Percentiles rank a stretch among this genome's conserved stretches.
Conservation (phyloP, 2,888 invertebrate species). For the Lasioglossum oenotherae region DNA sequence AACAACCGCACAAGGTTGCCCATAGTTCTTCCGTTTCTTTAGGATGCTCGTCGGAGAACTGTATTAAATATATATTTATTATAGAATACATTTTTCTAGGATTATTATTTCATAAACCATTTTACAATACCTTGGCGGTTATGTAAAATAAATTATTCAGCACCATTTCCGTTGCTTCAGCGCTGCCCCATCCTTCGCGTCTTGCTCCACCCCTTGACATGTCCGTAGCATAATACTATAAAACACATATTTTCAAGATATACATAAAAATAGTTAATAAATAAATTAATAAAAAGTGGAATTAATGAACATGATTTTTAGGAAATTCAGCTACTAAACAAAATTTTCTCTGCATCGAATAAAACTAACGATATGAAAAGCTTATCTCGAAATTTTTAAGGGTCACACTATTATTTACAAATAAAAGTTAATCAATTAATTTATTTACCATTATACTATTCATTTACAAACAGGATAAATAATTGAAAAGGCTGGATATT, state of each 20-base stretch:
- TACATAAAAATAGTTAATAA: background rate
- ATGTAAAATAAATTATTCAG: constrained; percentile 99
- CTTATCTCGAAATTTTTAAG: background rate
- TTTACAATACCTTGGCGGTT: constrained; percentile 92
- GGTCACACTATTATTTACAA: background rate
- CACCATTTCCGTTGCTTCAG: constrained; percentile 99
- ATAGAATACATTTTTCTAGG: background rate
- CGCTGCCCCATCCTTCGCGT: constrained; percentile 98
- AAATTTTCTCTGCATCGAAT: background rate
- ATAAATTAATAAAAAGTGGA: background rate
- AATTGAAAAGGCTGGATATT: background rate
- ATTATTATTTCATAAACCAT: background rate
- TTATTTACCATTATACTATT: background rate
- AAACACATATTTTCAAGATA: background rate
- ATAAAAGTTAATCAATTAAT: background rate
- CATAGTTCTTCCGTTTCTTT: constrained; percentile 98
- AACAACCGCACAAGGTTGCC: constrained; percentile 97
- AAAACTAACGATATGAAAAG: background rate
- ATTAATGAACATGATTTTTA: background rate
- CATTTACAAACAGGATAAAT: background rate
- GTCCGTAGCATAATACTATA: constrained; percentile 86
- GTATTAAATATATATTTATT: constrained; percentile 68
- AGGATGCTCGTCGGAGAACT: constrained; percentile 98
- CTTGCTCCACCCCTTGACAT: constrained; percentile 88
- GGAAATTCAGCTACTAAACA: background rate